Base-by-base conservation (phyloP, 1,140 invertebrate genomes). In the Pygmarrhopalites habei region DNA sequence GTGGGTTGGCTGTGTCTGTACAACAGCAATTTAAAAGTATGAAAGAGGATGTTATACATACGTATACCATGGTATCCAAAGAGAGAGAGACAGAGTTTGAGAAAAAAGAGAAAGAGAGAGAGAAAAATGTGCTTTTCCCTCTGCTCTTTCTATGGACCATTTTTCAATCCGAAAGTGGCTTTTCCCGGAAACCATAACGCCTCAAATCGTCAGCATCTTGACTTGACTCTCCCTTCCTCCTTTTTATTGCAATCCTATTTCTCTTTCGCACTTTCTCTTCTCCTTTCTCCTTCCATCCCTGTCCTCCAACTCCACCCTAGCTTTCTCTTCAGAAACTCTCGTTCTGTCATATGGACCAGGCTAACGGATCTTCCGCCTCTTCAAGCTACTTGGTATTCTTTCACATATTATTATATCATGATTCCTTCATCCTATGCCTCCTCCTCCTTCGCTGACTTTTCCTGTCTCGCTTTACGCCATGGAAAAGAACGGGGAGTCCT, bases 181-280 rank as follows among this genome's bases (percentile, higher is more conserved):
- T 58, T 52, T 59, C 4, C 63, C 63, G 63, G 63, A 65, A 65
- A 65, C n/a, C 63, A 65, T 64, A 58, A 64, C 55, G 62, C 28
- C 52, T 62, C 60, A 62, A 62, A 62, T 64, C 55, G 62, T 64
- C 47, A 56, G 51, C 58, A 65, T 65, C 57, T 60, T 55, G 49
- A 60, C 51, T 60, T 57, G 1, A 60, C 43, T 60, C 44, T 58
- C 63, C 30, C 35, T 64, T 60, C 58, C 26, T 60, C 49, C 26
- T 65, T 57, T 58, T 60, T 60, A 65, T 65, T 55, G 57, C 63
- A 55, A 60, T 65, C 58, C 63, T 60, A 60, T 65, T 60, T 64
- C 60, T 60, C 63, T 60, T 60, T 60, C 51, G 47, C 57, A 65
- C 62, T 58, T 58, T 64, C 41, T 28, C 49, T 28, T 44, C 15